A percentile compares a stretch with the other conserved stretches of the same genome.
Evolutionary conservation across 2,888 invertebrate species (phyloP).

Genomic region (Agonopterix subpropinquella): DNA sequence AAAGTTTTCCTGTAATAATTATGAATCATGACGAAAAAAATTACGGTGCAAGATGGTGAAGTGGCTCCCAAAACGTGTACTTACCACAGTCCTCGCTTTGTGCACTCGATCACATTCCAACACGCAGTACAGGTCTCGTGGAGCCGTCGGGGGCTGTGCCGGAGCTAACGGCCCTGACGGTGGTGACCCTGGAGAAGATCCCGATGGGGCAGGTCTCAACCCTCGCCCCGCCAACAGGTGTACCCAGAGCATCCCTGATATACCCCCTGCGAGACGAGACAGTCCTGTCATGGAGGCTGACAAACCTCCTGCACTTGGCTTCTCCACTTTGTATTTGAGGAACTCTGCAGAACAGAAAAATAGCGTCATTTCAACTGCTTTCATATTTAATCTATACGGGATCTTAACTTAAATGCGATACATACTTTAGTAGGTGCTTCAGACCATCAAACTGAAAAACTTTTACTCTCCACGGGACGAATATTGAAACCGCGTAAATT

Average conservation of each 20-base stretch:
- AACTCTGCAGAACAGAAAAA: conserved; percentile 78
- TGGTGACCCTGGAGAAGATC: conserved; percentile 82
- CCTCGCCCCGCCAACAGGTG: conserved; percentile 93
- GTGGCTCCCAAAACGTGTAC: conserved; percentile 20
- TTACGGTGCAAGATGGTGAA: no score
- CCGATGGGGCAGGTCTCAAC: conserved; percentile 82
- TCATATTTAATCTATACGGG: no score
- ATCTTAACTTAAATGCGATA: no score
- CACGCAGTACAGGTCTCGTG: conserved; percentile 96
- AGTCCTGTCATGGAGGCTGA: conserved; percentile 75
- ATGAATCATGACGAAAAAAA: no score
- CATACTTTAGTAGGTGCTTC: not conserved
- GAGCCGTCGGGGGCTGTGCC: conserved; percentile 57
- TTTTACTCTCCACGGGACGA: not conserved
- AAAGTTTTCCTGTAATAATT: no score
- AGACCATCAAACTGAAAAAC: not conserved
- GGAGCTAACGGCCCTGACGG: conserved; percentile 77
- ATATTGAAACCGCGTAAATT: no score
- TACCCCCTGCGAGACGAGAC: conserved; percentile 67
- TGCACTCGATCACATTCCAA: conserved; percentile 97
- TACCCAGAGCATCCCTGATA: conserved; percentile 93
- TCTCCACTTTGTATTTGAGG: conserved; percentile 93
- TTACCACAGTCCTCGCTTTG: conserved; percentile 94
- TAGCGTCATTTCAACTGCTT: not conserved
- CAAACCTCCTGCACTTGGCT: conserved; percentile 74